Conservation (phyloP, 2,888 invertebrate species). For the Cryptus viduatorius region DNA sequence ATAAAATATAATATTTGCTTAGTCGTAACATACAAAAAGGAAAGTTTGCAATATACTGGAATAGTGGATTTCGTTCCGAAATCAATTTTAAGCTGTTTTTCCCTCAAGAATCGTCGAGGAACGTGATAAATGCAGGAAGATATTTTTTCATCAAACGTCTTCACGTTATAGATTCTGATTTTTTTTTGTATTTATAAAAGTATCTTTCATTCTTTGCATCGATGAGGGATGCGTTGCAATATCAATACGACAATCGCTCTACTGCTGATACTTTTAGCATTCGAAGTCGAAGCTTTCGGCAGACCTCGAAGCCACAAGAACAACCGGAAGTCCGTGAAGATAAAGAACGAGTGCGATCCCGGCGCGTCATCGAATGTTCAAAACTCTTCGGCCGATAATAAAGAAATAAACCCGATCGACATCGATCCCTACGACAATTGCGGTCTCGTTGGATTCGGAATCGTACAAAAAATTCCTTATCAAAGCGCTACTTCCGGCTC, state of each 20-base stretch:
- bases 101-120: too few relatives aligned
- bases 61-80: not conserved
- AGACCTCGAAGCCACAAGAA: constrained; percentile 53
- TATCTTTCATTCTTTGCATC: not conserved
- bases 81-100: not conserved
- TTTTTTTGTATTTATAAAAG: not conserved
- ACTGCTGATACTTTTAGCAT: constrained; percentile 28
- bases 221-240: constrained; percentile 37
- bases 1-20: not conserved
- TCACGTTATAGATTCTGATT: not conserved
- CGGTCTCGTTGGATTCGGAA: constrained; percentile 69
- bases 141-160: not conserved
- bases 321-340: constrained; percentile 42
- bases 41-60: not conserved
- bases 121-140: not conserved
- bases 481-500: constrained; percentile 47
- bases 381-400: constrained; percentile 3
- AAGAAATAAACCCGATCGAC: constrained; percentile 9
- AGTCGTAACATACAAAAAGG: not conserved
- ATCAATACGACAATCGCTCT: not conserved
- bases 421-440: constrained; percentile 73
- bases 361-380: not conserved
- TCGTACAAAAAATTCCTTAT: constrained; percentile 78
- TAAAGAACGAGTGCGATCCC: constrained; percentile 41
- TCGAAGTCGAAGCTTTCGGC: constrained; percentile 50